Conservation (phyloP, 1,140 invertebrate genomes). For the Drosophila melanica region DNA sequence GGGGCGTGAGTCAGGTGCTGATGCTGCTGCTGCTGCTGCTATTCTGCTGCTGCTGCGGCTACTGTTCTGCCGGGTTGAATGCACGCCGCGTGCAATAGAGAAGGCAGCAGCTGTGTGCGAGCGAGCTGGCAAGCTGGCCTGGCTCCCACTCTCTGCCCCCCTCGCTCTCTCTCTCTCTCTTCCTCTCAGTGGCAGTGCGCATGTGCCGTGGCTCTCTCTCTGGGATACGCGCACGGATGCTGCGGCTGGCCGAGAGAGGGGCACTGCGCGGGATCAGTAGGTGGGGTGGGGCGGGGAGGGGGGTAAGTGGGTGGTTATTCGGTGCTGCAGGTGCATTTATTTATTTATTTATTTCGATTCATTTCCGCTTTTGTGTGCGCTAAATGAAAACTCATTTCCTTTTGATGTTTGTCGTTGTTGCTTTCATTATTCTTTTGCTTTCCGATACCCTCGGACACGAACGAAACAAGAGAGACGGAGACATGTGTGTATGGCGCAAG, state of each 20-base stretch:
- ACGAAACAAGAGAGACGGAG: constrained; percentile 33
- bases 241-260: constrained; percentile 24
- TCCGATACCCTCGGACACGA: constrained; percentile 36
- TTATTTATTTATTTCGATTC: constrained; percentile 83
- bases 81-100: constrained; percentile 56
- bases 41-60: constrained; percentile 14
- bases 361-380: constrained; percentile 79
- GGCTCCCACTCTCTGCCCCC: constrained; percentile 13
- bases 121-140: constrained; percentile 35
- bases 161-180: constrained; percentile 1
- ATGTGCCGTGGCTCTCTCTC: constrained; percentile 24
- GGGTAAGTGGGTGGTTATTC: too few relatives aligned
- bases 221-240: constrained; percentile 45
- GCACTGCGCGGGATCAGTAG: neutral
- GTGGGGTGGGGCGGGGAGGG: neutral
- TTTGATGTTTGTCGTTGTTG: constrained; percentile 69
- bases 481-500: constrained; percentile 7
- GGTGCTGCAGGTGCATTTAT: constrained; percentile 72
- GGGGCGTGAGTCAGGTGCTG: constrained; percentile 42
- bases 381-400: constrained; percentile 83
- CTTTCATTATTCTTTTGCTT: constrained; percentile 14
- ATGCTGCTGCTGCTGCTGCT: constrained; percentile 4
- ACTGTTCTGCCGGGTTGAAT: constrained; percentile 74
- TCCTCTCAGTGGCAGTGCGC: constrained; percentile 21
- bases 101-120: constrained; percentile 20